Percentiles rank a stretch among this genome's conserved stretches.
Evolutionary conservation across 2,113 vertebrate genomes (phyloP).

Genomic region (Oryctolagus cuniculus): DNA sequence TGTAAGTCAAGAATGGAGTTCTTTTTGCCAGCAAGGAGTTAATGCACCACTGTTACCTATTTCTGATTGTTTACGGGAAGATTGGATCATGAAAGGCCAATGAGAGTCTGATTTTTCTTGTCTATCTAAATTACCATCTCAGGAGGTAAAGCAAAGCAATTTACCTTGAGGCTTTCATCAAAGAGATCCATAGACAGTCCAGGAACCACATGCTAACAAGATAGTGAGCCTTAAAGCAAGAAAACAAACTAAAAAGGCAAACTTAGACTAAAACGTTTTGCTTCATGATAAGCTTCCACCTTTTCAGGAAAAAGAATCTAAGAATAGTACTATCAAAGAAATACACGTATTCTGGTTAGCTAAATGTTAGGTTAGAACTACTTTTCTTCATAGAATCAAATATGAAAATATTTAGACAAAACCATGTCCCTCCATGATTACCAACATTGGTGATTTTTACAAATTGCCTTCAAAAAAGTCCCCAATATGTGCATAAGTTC

Average conservation of each 20-base stretch:
- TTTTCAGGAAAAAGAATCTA: not conserved
- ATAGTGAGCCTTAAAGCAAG: constrained; percentile 60
- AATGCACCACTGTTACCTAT: not conserved
- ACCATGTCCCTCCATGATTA: not conserved
- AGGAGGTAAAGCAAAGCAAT: constrained; percentile 80
- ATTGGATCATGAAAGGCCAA: constrained; percentile 74
- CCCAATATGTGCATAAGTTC: not conserved
- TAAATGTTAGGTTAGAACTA: not conserved
- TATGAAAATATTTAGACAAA: not conserved
- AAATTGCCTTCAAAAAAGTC: not conserved
- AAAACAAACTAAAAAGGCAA: constrained; percentile 71
- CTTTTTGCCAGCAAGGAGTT: constrained; percentile 60
- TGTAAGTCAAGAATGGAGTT: not conserved
- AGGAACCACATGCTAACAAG: constrained; percentile 70
- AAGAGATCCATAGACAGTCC: constrained; percentile 68
- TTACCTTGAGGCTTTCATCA: constrained; percentile 81
- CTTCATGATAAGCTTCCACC: constrained; percentile 38
- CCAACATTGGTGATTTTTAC: not conserved
- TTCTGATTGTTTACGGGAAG: constrained; percentile 72
- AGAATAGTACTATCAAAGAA: not conserved
- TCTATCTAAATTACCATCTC: constrained; percentile 85
- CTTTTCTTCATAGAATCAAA: not conserved
- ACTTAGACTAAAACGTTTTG: constrained; percentile 48
- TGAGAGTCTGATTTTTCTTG: constrained; percentile 74
- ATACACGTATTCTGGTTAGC: constrained; percentile 36